A percentile compares a stretch with the other conserved stretches of the same genome.
Evolutionary conservation across 2,888 invertebrate genomes (phyloP).

Genomic region (Axea sp.): DNA sequence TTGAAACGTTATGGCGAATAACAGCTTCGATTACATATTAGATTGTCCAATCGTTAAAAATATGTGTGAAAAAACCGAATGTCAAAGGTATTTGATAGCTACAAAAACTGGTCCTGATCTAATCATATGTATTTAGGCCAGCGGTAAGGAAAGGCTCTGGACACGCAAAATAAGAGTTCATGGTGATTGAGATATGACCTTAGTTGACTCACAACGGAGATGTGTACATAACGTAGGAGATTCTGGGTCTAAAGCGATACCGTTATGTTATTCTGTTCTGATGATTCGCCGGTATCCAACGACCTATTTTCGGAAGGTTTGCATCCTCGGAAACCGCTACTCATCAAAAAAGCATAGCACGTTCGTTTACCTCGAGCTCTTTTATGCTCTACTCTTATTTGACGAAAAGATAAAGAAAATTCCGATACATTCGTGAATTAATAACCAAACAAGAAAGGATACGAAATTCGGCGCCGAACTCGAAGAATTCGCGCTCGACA

Average conservation of each 20-base stretch:
- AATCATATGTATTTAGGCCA: conserved; percentile 61
- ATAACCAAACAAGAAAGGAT: conserved; percentile 24
- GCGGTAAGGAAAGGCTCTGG: conserved; percentile 26
- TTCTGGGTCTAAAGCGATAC: conserved; percentile 61
- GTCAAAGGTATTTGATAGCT: conserved; percentile 38
- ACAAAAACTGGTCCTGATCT: conserved; percentile 58
- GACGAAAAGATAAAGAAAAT: conserved; percentile 22
- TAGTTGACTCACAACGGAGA: conserved; percentile 49
- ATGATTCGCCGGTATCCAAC: conserved; percentile 58
- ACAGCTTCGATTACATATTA: conserved; percentile 53
- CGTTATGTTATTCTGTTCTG: conserved; percentile 62
- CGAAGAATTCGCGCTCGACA: conserved; percentile 28
- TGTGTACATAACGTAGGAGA: conserved; percentile 52
- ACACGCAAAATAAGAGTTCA: conserved; percentile 50
- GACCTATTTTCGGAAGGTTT: conserved; percentile 59
- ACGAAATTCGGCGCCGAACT: conserved; percentile 20
- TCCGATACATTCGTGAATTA: conserved; percentile 28
- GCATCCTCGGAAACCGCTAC: conserved; percentile 57
- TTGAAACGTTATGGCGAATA: conserved; percentile 43
- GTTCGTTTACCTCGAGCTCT: conserved; percentile 50
- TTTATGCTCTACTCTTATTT: conserved; percentile 41
- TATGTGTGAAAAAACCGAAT: conserved; percentile 18
- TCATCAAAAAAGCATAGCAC: conserved; percentile 50
- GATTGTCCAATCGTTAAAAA: conserved; percentile 58
- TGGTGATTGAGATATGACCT: conserved; percentile 58